Conservation (phyloP, 2,113 vertebrate species). For the Zosterops pallidus region DNA sequence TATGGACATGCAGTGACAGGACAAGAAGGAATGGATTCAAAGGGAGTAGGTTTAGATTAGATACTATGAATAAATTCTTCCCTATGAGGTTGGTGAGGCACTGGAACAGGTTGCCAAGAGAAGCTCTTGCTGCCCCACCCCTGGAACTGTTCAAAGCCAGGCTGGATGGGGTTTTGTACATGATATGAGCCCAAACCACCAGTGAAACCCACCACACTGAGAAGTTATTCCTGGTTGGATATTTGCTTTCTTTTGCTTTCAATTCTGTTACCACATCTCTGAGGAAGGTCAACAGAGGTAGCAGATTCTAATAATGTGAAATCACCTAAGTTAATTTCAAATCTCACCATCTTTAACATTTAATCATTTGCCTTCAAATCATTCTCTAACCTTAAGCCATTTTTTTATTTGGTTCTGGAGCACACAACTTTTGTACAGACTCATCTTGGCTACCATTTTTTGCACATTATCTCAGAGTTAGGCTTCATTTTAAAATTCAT, state of each 20-base stretch:
- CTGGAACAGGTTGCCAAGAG: neutral
- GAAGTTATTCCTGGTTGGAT: neutral
- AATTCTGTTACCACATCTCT: neutral
- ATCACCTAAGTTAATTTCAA: neutral
- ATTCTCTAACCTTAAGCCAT: neutral
- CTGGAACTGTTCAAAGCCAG: no score
- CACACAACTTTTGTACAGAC: neutral
- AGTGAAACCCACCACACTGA: neutral
- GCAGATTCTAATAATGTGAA: neutral
- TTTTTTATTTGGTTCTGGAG: neutral
- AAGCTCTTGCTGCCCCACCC: neutral
- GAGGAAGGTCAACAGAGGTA: neutral
- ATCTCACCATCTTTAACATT: neutral
- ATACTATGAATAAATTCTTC: neutral
- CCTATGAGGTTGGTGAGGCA: neutral
- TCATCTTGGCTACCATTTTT: neutral
- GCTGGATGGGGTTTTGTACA: neutral
- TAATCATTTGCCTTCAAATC: neutral
- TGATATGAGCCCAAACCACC: neutral
- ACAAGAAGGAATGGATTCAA: neutral
- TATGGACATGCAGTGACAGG: neutral
- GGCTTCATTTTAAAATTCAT: neutral
- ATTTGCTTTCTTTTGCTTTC: neutral
- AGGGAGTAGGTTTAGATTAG: neutral
- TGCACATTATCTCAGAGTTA: neutral